Evolutionary conservation across 2,113 vertebrate genomes (phyloP).

Genomic region (Sula dactylatra): DNA sequence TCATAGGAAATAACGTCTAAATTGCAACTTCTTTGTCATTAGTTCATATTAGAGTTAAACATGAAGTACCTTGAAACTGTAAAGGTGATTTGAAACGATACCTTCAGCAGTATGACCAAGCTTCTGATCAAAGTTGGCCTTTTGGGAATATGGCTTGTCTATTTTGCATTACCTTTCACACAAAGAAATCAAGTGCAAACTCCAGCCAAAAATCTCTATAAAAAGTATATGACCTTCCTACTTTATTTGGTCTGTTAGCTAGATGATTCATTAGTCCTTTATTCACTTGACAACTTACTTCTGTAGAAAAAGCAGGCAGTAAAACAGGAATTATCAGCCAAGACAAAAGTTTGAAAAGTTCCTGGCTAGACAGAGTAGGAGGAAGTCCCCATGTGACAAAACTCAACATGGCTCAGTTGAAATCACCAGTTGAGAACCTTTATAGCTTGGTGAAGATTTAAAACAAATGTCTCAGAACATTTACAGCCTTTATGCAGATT

Average conservation of each 20-base stretch:
- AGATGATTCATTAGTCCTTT: neutral
- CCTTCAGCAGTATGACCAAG: too few species aligned
- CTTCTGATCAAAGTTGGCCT: too few species aligned
- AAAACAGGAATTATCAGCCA: neutral
- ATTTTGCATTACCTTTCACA: neutral
- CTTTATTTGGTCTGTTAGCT: neutral
- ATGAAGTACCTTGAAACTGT: too few species aligned
- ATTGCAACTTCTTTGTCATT: too few species aligned
- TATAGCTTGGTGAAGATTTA: neutral
- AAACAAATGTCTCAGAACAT: neutral
- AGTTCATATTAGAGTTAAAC: too few species aligned
- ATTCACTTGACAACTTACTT: neutral
- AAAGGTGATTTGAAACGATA: too few species aligned
- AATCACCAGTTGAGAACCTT: neutral
- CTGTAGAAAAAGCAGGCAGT: neutral
- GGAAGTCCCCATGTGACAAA: neutral
- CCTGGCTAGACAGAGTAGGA: neutral
- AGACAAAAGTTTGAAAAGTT: neutral
- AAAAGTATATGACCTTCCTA: neutral
- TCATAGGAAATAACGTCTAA: too few species aligned
- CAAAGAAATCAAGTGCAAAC: neutral
- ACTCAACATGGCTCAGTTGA: neutral
- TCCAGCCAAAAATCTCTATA: neutral
- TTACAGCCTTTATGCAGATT: neutral
- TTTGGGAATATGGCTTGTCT: too few species aligned